Evolutionary conservation across 2,113 vertebrate species (phyloP), one percentile per base, ranked within the genome.

Genomic region (Crocuta crocuta): DNA sequence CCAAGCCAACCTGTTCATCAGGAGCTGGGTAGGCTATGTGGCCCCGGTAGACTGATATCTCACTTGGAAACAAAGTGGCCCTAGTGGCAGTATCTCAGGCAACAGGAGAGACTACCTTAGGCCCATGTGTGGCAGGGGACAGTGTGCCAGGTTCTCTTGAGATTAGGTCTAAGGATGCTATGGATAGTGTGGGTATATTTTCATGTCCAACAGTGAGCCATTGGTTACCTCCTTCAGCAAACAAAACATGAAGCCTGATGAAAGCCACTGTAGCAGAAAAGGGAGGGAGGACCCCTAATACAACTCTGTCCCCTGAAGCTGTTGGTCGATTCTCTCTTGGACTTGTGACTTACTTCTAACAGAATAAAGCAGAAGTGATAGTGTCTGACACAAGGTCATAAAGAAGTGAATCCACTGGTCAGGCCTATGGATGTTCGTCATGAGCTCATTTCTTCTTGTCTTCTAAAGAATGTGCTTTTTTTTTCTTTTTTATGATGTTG

Each of bases 401-500:
- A 61, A 61, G 58, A 61, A 61, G 58, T 61, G 58, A 61, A 61
- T 58, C 21, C 19, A 23, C 58, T 23, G 9, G 21, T 61, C 58
- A 61, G 58, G 58, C 8, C 58, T 61, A 61, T 61, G 23, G 58
- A 8, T 61, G 58, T 61, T 61, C 21, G 58, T 61, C 50, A 10
- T 45, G 63, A 91, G 55, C 17, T 58, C 81, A 39, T 31, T 33
- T 73, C 53, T 55, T 84, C 78, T 53, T 68, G 15, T 45, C 73
- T 63, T 95, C 35, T 74, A 11, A 83, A 87, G 31, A 33, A 48
- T 45, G 6, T 19, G 16, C 35, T 35, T 35, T 3, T 61, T 85
- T 83, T 65, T 94, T 85, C 81, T 76, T 94, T 86, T 85, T 93
- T 58, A 79, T 33, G 81, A 12, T 39, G 4, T 24, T 87, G n/a